Evolutionary conservation across 1,140 invertebrate species (phyloP), one percentile per base, ranked within the genome.

Genomic region (Papilio polytes): DNA sequence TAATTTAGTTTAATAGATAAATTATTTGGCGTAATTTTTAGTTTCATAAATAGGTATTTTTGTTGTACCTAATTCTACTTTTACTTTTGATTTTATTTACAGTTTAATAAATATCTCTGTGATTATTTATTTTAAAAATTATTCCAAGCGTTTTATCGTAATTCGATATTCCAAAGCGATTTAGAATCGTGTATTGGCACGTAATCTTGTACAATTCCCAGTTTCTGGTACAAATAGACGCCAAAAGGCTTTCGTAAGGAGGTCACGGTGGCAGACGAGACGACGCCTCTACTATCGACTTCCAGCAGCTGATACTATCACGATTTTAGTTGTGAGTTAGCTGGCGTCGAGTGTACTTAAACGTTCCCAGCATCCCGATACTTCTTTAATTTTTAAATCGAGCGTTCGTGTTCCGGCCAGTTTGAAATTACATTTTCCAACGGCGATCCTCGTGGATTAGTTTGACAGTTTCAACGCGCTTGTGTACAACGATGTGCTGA

Each of bases 201-300:
- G 79, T 81, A 83, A 86, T 70, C 70, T 74, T 73, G 83, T 73
- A 73, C 84, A 80, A 80, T 82, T 83, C 59, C 74, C 84, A 72
- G 70, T 74, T 80, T 77, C 66, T 78, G 70, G 53, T 80, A 80
- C 78, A 51, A 80, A 80, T 63, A 79, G 82, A 82, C 56, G 74
- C 82, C 81, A 84, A 79, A 84, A 87, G 84, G 85, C 85, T 81
- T 84, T 78, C 59, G 82, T 89, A 92, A 88, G 84, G 90, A 86
- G 91, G 91, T 92, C 91, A 92, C 82, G 82, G 81, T 84, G 82
- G 85, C 84, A 94, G 93, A 94, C 93, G 85, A 90, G 91, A 87
- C 91, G 91, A 85, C 93, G 92, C 91, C 91, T 84, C 48, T 72
- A 85, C 80, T 94, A 94, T 94, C 89, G 92, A 93, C 90, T 89